Conservation (phyloP, 2,888 invertebrate genomes). For the Mythimna albipuncta region DNA sequence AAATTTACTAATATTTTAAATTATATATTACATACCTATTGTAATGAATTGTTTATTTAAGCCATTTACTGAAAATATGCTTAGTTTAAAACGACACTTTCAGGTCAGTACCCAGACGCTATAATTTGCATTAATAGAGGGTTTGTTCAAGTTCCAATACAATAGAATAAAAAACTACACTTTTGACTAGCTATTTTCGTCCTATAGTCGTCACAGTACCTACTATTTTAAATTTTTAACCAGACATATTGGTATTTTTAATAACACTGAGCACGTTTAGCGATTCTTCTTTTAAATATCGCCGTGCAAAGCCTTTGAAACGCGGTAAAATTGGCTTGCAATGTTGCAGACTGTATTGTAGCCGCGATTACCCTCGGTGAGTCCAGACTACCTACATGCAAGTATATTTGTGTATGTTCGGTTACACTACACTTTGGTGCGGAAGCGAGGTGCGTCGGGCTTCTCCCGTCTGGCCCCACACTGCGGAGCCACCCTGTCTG, state of each 20-base stretch:
- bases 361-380: slow-evolving; percentile 75
- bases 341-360: slow-evolving; percentile 76
- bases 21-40: background rate
- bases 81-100: slow-evolving; percentile 4
- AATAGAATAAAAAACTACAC: background rate
- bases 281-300: slow-evolving; percentile 20
- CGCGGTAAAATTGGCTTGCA: slow-evolving; percentile 49
- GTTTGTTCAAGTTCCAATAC: background rate
- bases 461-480: slow-evolving; percentile 89
- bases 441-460: slow-evolving; percentile 87
- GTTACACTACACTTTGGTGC: slow-evolving; percentile 80
- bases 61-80: background rate
- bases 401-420: slow-evolving; percentile 71
- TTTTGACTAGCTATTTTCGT: background rate
- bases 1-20: background rate
- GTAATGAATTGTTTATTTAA: too few relatives aligned
- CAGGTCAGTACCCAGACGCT: slow-evolving; percentile 1
- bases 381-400: slow-evolving; percentile 72
- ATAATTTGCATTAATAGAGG: slow-evolving; percentile 4
- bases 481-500: slow-evolving; percentile 84
- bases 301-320: slow-evolving; percentile 36
- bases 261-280: slow-evolving; percentile 7
- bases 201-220: too few relatives aligned
- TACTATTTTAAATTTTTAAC: background rate
- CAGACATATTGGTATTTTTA: background rate